Conservation (phyloP, 2,113 vertebrate genomes). For the Cynoglossus semilaevis region DNA sequence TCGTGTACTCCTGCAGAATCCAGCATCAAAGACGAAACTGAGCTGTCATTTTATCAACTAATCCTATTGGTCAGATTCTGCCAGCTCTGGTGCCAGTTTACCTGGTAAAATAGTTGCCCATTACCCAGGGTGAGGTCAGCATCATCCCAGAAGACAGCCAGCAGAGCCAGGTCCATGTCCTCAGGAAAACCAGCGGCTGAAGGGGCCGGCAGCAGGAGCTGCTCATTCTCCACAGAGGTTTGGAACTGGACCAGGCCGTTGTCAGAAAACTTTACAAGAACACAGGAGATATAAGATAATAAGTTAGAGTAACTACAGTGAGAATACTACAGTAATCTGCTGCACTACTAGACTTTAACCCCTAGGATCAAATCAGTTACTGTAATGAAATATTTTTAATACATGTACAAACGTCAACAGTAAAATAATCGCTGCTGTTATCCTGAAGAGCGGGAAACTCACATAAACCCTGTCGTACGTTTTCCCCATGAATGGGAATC, state of each 20-base stretch:
- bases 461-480: slow-evolving; percentile 76
- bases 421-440: too few relatives aligned
- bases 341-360: too few relatives aligned
- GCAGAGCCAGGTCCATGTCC: slow-evolving; percentile 66
- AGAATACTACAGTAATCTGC: too few relatives aligned
- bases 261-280: slow-evolving; percentile 77
- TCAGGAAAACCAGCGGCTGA: slow-evolving; percentile 64
- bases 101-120: slow-evolving; percentile 77
- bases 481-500: slow-evolving; percentile 76
- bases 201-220: slow-evolving; percentile 73
- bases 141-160: slow-evolving; percentile 83
- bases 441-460: slow-evolving; percentile 49
- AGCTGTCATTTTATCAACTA: too few relatives aligned
- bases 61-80: background rate
- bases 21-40: too few relatives aligned
- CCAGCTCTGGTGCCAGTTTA: slow-evolving; percentile 23
- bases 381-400: background rate
- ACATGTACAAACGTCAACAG: background rate
- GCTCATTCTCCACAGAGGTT: slow-evolving; percentile 68
- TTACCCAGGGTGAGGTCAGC: slow-evolving; percentile 74
- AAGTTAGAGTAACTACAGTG: background rate
- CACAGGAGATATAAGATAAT: background rate
- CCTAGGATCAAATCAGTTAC: too few relatives aligned
- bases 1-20: slow-evolving; percentile 63
- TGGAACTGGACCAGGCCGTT: slow-evolving; percentile 82